These are phyloP conservation scores for Scopus umbretta DNA, from an alignment of 2,113 vertebrate species.

Conservation along the genomic window DNA sequence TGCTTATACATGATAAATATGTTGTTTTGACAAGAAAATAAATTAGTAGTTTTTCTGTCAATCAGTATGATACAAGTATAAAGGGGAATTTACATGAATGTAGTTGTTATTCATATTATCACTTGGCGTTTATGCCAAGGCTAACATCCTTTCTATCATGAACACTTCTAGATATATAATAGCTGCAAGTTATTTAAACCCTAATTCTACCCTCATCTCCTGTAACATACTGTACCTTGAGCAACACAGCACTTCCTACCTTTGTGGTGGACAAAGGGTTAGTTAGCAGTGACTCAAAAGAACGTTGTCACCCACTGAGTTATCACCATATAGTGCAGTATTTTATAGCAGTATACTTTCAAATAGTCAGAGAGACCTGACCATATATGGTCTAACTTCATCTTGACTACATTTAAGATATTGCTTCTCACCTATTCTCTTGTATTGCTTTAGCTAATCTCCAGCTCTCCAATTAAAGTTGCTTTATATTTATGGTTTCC, in stretches of 20 bases:
- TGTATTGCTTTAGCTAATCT: background rate
- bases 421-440: background rate
- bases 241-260: background rate
- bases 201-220: background rate
- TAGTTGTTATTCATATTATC: background rate
- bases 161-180: background rate
- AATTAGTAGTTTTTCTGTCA: background rate
- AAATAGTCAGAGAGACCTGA: background rate
- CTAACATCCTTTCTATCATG: conserved; percentile 3
- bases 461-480: background rate
- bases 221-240: background rate
- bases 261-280: background rate
- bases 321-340: background rate
- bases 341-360: background rate
- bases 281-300: background rate
- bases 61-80: background rate
- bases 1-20: background rate
- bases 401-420: background rate
- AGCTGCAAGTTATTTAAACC: background rate
- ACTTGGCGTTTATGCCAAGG: background rate
- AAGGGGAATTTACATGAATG: background rate
- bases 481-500: background rate
- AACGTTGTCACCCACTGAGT: background rate
- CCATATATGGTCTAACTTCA: background rate
- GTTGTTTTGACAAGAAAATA: background rate